Base-by-base conservation (phyloP, 1,140 invertebrate genomes). In the Melitaea cinxia region DNA sequence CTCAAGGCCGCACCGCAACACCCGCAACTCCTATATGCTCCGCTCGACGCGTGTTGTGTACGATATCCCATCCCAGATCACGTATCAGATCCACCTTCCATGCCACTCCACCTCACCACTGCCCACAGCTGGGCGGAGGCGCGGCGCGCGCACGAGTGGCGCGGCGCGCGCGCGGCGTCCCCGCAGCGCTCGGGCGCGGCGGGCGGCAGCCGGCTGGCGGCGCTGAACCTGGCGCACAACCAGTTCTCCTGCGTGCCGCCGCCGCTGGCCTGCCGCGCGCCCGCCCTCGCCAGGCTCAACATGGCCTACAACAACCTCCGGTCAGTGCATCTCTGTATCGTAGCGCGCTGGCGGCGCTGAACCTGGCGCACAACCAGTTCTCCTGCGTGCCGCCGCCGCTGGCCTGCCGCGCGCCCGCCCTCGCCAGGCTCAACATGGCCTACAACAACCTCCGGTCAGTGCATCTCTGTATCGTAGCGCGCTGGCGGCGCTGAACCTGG, bases 281-380 rank as follows among this genome's bases (percentile, higher is more conserved):
- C 96, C 0, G 95, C 95, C 68, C 91, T 99, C 14, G 95, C 96
- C 0, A 92, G 97, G 28, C 92, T 99, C 0, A 98, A 98, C 82
- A 94, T 99, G 92, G 95, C 97, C 10, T 96, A 97, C 80, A 99
- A 99, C 91, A 94, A 93, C 6, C 83, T 96, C 66, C 82, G 90
- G 82, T 89, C 26, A 53, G 39, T 28, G 26, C 3, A 4, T 28
- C 7, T n/a, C n/a, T n/a, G n/a, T n/a, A n/a, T n/a, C n/a, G 94
- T 95, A 77, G 94, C 92, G 7, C 93, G 93, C 89, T 97, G 45
- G 91, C 93, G 0, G 93, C 95, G 0, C 90, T 99, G 1, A 98
- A 98, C 88, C 91, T 99, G 21, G 95, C 97, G 0, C 97, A 98
- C 86, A 99, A 99, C 92, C 93, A 96, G 58, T 98, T 99, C 80